A percentile compares a stretch with the other conserved stretches of the same genome.
Evolutionary conservation across 2,888 invertebrate species (phyloP).

Genomic region (Prenolepis imparis): DNA sequence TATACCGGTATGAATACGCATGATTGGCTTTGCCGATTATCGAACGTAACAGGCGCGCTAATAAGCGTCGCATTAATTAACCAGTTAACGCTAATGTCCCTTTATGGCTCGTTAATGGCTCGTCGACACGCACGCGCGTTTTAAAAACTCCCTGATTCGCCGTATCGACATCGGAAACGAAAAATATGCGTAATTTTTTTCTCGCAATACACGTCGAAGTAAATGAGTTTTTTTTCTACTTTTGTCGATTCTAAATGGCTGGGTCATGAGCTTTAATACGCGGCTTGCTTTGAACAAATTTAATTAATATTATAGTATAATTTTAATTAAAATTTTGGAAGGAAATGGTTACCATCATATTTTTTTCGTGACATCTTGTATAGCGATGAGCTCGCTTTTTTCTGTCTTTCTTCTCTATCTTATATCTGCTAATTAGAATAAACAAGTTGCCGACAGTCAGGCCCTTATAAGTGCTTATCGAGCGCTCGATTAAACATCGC

Average conservation of each 20-base stretch:
- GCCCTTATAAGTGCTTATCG: slow-evolving; percentile 70
- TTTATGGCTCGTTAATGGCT: slow-evolving; percentile 54
- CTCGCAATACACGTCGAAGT: not conserved
- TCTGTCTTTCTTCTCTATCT: slow-evolving; percentile 32
- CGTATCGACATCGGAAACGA: not conserved
- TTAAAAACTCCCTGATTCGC: not conserved
- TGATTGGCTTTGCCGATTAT: slow-evolving; percentile 51
- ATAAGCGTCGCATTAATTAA: slow-evolving; percentile 55
- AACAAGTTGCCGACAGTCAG: slow-evolving; percentile 77
- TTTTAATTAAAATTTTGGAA: not conserved
- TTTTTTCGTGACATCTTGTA: slow-evolving; percentile 33
- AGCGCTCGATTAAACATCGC: slow-evolving; percentile 72
- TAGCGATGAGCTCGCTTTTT: slow-evolving; percentile 10
- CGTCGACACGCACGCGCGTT: not conserved
- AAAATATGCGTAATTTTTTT: not conserved
- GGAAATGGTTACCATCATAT: slow-evolving; percentile 3
- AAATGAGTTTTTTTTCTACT: not conserved
- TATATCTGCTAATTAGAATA: slow-evolving; percentile 77
- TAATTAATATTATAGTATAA: too few relatives aligned
- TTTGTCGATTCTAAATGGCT: not conserved
- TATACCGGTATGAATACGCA: slow-evolving; percentile 17
- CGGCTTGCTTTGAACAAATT: not conserved
- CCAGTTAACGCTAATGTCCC: slow-evolving; percentile 45
- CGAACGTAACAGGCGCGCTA: slow-evolving; percentile 46
- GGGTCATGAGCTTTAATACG: not conserved